Conservation (phyloP, 2,113 vertebrate genomes). For the Plectropomus leopardus region DNA sequence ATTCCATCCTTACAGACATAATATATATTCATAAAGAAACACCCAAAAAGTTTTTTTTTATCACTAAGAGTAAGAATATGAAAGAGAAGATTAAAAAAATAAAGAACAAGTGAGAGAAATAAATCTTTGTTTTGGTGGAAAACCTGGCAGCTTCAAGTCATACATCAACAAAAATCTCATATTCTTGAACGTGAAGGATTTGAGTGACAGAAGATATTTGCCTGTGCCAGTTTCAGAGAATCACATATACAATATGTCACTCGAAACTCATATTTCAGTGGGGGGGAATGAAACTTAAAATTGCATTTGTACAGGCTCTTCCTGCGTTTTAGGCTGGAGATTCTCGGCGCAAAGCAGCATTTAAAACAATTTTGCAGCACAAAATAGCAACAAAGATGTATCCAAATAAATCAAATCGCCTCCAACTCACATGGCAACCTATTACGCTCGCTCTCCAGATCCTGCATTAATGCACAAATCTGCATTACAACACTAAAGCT, state of each 20-base stretch:
- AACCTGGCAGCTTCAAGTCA: slow-evolving; percentile 2
- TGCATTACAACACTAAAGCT: slow-evolving; percentile 71
- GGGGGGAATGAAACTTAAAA: slow-evolving; percentile 4
- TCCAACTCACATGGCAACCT: slow-evolving; percentile 56
- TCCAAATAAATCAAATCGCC: slow-evolving; percentile 54
- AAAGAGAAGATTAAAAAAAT: background rate
- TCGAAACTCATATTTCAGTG: slow-evolving; percentile 8
- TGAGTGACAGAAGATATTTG: slow-evolving; percentile 28
- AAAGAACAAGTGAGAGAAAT: background rate
- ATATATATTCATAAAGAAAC: background rate
- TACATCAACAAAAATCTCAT: slow-evolving; percentile 44
- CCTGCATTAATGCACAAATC: slow-evolving; percentile 71
- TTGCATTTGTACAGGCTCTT: slow-evolving; percentile 3
- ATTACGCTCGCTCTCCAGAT: slow-evolving; percentile 49
- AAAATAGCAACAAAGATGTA: slow-evolving; percentile 37
- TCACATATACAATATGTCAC: background rate
- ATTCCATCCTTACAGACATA: background rate
- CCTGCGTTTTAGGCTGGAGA: background rate
- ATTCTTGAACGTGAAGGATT: slow-evolving; percentile 27
- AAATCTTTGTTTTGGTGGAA: slow-evolving; percentile 32
- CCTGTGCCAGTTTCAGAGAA: slow-evolving; percentile 2
- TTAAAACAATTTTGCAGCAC: slow-evolving; percentile 29
- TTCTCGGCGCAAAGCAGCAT: slow-evolving; percentile 13
- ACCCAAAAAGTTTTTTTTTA: background rate
- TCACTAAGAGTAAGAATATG: background rate